Base-by-base conservation (phyloP, 2,888 invertebrate species). In the Rhamnusium bicolor region DNA sequence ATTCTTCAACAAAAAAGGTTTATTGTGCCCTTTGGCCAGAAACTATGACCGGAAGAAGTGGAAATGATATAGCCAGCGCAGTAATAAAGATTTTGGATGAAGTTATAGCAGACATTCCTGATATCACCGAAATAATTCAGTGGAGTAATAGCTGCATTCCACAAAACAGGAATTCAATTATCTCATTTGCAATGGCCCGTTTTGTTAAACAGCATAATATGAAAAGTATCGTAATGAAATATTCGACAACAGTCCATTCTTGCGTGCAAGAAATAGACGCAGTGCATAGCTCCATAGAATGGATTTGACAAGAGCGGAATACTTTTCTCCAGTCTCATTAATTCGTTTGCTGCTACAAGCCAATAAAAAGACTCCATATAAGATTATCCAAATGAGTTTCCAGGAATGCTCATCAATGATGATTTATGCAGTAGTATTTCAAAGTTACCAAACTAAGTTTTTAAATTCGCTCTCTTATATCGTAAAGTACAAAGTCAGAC, bases 91-190 rank as follows among this genome's bases (percentile, higher is more conserved):
- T 72, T 61, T 54, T 77, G 32, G 19, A 71, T 58, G 46, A 60
- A 69, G 62, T 72, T 51, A 24, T 77, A 14, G 24, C 29, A 40
- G 69, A 74, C 14, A 14, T 71, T 69, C 73, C 71, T 18, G 68
- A 61, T n/a, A 56, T 75, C 24, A 69, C 18, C 29, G 67, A 70
- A 29, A 58, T 78, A 24, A 70, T 70, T 32, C 21, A 74, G 10
- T 78, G 77, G 77, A 66, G 77, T 32, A 72, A 78, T 62, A 76
- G 74, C 29, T 79, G 77, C 32, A 77, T 79, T 14, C 74, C 79
- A 21, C 79, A 79, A 67, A 79, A 79, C 51, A 67, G 69, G 18
- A 78, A 78, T 46, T 24, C 24, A 21, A 12, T 54, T 4, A 54
- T 24, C 10, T 24, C 24, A n/a, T 24, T 24, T 54, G 54, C 54